Base-by-base conservation (phyloP, 2,797 vertebrate genomes). In the Takifugu ocellatus region DNA sequence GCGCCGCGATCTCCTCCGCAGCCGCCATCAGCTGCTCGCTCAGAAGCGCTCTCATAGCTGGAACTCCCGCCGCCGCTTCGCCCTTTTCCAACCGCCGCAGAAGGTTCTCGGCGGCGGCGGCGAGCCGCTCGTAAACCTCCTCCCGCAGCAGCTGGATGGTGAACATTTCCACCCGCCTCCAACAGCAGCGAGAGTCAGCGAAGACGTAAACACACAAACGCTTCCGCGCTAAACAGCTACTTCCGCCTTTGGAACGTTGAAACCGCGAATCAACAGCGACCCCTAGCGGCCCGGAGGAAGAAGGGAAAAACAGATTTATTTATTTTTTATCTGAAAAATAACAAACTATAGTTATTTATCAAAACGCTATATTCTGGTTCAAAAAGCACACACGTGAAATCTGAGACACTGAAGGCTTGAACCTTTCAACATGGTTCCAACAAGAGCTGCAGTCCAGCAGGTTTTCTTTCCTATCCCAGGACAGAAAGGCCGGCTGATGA, bases 1-100 rank as follows among this genome's bases (percentile, higher is more conserved):
- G 24, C 50, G 39, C 43, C 17, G 33, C 45, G 26, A 87, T 66
- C 31, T 81, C 72, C 16, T 57, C 56, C 1, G 77, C 78, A 4
- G 61, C 78, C 16, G 54, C 64, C 14, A 55, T 8, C n/a, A 87
- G 62, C 46, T 75, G 77, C 53, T 63, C 43, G 24, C 81, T 66
- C 1, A 85, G 31, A 1, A 45, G 55, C 3, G 68, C 54, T 21
- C 72, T 54, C 59, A 84, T 63, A 47, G 36, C 15, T 61, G 8
- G 24, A 51, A 26, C 1, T 61, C 27, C 33, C 66, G 2, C 10
- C 0, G 39, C 43, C 29, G 12, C 43, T 57, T 0, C 33, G 26
- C 7, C 71, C 62, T 39, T 36, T 74, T 51, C 59, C 66, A 2
- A 76, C 77, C 82, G 84, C 83, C 68, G 75, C 55, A 80, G 25